Percentiles rank a stretch among this genome's conserved stretches.
Conservation (phyloP, 2,113 vertebrate species). For the Myrmecobius fasciatus region DNA sequence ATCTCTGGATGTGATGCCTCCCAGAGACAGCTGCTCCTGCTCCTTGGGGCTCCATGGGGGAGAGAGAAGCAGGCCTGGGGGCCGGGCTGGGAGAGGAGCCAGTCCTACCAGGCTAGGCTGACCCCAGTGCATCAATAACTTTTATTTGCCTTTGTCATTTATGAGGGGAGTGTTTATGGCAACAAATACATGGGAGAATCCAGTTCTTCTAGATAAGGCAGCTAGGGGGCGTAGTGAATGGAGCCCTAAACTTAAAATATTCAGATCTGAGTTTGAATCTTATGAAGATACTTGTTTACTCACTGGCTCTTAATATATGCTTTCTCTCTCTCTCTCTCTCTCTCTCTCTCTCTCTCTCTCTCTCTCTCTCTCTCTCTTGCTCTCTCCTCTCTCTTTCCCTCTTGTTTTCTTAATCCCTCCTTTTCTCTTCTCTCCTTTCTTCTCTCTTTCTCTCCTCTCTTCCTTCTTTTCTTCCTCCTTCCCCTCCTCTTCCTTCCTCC, state of each 20-base stretch:
- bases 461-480: no score
- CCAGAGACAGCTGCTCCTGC: not conserved
- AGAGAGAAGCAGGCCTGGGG: not conserved
- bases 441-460: no score
- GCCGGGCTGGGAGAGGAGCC: not conserved
- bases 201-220: not conserved
- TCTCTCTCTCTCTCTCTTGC: not conserved
- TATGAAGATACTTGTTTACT: not conserved
- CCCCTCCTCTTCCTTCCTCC: no score
- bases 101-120: not conserved
- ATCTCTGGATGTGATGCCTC: not conserved
- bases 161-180: not conserved
- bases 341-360: not conserved
- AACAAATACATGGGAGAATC: not conserved
- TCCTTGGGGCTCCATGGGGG: not conserved
- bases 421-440: no score
- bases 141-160: not conserved
- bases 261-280: not conserved
- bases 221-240: not conserved
- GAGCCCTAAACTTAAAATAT: not conserved
- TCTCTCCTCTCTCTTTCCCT: not conserved
- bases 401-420: accelerated
- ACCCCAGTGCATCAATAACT: not conserved
- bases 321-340: no score
- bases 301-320: no score